Base-by-base conservation (phyloP, 2,888 invertebrate genomes). In the Thera britannica region DNA sequence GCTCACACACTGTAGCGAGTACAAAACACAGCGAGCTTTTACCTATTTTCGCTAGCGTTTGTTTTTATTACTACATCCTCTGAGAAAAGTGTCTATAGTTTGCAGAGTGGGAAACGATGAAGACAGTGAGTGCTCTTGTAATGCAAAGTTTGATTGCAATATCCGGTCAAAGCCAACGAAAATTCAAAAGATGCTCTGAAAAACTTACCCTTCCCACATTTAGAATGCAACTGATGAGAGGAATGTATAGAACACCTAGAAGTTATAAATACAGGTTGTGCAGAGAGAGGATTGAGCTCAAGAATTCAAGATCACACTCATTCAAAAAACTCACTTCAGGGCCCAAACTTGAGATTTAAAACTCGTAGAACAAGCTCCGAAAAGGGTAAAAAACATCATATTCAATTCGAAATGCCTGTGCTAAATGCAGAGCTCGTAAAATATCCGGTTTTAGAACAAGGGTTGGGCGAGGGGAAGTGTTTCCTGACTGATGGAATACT, bases 1-100 rank as follows among this genome's bases (percentile, higher is more conserved):
- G 75, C 80, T 80, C 79, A 76, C 80, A 81, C 77, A 80, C 74
- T 75, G 73, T 75, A 72, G 76, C 75, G 68, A 68, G 75, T 72
- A 77, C 75, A 78, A 74, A 77, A 72, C 68, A 54, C 67, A 62
- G 59, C 62, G 55, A 67, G 59, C 65, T 59, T 62, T 62, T 69
- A 67, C 75, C 57, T 71, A 72, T 74, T 71, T 71, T 72, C 62
- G 66, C 62, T 56, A 56, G 46, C 34, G 11, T 41, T 58, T 52
- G 38, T 54, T 52, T 52, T 34, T 63, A 62, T 62, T 56, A 62
- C 56, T 23, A 52, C 57, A 60, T 63, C 66, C 66, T 63, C 60
- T 66, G 41, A 61, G 59, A 60, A 66, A 63, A 66, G 59, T 60
- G 59, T 36, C 38, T 46, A 44, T 36, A 52, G 9, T 5, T 48